These are phyloP conservation scores for Takifugu flavidus DNA, from an alignment of 2,113 vertebrate genomes.

Conservation along the genomic window DNA sequence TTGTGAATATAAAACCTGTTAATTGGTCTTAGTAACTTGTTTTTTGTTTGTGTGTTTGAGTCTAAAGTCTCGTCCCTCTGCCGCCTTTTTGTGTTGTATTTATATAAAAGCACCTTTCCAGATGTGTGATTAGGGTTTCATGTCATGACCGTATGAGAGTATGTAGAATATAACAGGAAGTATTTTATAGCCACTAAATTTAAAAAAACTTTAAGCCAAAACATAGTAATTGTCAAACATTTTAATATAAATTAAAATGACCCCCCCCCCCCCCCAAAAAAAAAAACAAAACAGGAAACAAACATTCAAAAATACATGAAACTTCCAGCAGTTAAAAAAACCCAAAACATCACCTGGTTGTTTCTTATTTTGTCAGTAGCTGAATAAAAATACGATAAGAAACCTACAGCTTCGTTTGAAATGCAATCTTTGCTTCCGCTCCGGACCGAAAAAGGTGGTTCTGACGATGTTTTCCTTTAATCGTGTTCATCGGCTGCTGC, in stretches of 20 bases:
- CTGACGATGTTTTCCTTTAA: not conserved
- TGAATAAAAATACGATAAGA: constrained; percentile 72
- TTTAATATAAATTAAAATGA: constrained; percentile 77
- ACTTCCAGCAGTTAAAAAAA: constrained; percentile 72
- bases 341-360: constrained; percentile 57
- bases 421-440: constrained; percentile 12
- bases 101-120: not conserved
- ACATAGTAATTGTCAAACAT: constrained; percentile 45
- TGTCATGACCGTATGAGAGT: too few species aligned
- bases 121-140: not conserved
- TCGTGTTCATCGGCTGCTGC: not conserved
- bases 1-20: too few species aligned
- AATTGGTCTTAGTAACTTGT: too few species aligned
- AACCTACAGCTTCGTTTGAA: constrained; percentile 59
- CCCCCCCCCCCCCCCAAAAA: not conserved
- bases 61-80: too few species aligned
- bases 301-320: constrained; percentile 67
- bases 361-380: constrained; percentile 61
- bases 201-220: too few species aligned
- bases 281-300: constrained; percentile 54
- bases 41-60: too few species aligned
- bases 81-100: too few species aligned
- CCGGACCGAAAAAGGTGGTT: not conserved
- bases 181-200: too few species aligned
- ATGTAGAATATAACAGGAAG: too few species aligned